These are phyloP conservation scores for Caranx ignobilis DNA, from an alignment of 2,113 vertebrate genomes.

Conservation along the genomic window DNA sequence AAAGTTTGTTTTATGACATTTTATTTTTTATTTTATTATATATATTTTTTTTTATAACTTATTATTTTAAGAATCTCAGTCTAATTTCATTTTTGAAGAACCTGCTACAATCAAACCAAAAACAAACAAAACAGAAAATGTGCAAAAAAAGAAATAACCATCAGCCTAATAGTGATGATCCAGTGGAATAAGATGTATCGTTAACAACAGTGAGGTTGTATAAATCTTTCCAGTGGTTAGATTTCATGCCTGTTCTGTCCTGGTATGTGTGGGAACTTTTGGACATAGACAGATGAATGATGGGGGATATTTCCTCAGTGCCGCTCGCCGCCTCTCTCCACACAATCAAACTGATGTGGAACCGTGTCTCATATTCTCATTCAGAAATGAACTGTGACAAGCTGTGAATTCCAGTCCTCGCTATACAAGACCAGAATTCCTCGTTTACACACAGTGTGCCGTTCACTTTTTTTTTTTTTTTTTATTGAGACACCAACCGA, in stretches of 20 bases:
- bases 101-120: neutral
- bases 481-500: slow-evolving; percentile 66
- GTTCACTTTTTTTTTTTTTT: slow-evolving; percentile 28
- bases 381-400: slow-evolving; percentile 57
- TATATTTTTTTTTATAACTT: neutral
- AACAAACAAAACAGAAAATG: neutral
- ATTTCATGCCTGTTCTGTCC: slow-evolving; percentile 20
- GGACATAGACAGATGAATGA: neutral
- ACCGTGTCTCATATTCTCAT: slow-evolving; percentile 44
- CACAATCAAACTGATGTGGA: slow-evolving; percentile 34
- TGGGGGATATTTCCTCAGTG: slow-evolving; percentile 14
- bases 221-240: neutral
- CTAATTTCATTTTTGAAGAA: neutral
- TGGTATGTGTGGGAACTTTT: slow-evolving; percentile 19
- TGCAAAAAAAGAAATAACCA: neutral
- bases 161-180: neutral
- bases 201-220: neutral
- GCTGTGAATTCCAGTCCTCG: slow-evolving; percentile 56
- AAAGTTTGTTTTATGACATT: too few relatives aligned
- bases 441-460: slow-evolving; percentile 40
- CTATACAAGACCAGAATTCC: slow-evolving; percentile 41
- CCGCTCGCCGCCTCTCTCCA: neutral
- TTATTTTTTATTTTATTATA: neutral
- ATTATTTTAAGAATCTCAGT: neutral
- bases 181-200: neutral